phyloP scores from a whole-genome alignment of 2,888 invertebrate genomes.

The Pseudoips prasinana region DNA sequence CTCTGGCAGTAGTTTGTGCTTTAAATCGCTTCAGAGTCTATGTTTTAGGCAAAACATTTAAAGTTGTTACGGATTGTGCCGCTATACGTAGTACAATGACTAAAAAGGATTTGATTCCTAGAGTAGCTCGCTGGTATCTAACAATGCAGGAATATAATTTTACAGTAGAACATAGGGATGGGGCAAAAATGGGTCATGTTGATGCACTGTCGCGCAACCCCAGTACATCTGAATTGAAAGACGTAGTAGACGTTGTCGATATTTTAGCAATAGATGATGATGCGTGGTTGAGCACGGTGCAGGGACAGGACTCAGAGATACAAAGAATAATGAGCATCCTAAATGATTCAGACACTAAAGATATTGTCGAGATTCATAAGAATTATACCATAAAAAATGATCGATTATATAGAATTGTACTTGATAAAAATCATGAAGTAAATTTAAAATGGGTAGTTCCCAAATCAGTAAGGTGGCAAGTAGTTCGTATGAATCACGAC shows the following conservation, averaged over 20 bases:
- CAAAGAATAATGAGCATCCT: background rate
- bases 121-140: background rate
- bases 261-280: too few relatives aligned
- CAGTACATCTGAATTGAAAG: background rate
- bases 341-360: too few relatives aligned
- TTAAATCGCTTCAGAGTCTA: constrained; percentile 10
- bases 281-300: too few relatives aligned
- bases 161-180: too few relatives aligned
- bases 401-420: too few relatives aligned
- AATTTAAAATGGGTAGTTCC: background rate
- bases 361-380: background rate
- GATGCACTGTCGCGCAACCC: constrained; percentile 3
- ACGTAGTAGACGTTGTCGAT: too few relatives aligned
- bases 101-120: constrained; percentile 3
- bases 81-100: constrained; percentile 11
- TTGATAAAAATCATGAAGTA: too few relatives aligned
- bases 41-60: constrained; percentile 9
- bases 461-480: constrained; percentile 3
- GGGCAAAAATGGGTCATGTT: too few relatives aligned
- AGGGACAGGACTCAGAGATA: too few relatives aligned
- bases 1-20: constrained; percentile 14
- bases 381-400: background rate
- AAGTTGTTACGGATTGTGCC: constrained; percentile 11
- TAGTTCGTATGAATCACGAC: constrained; percentile 5
- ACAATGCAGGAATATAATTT: too few relatives aligned